These are phyloP conservation scores for Eretmochelys imbricata DNA, from an alignment of 2,113 vertebrate genomes.

Conservation along the genomic window DNA sequence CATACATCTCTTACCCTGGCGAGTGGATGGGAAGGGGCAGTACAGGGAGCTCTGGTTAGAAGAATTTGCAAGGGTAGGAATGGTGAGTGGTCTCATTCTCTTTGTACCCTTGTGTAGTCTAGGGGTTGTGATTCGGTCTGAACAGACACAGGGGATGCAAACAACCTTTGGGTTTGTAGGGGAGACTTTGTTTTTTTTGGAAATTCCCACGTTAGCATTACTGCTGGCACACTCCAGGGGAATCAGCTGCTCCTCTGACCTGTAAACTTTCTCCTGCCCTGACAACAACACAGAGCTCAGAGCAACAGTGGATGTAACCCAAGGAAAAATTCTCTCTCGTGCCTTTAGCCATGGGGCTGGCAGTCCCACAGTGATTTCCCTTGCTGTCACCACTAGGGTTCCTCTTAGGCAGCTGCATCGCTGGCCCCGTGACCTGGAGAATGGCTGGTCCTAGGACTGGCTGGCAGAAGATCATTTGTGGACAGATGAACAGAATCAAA, in stretches of 20 bases:
- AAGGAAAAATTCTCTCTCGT: not conserved
- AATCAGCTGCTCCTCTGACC: not conserved
- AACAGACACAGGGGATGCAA: not conserved
- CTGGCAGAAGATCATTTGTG: not conserved
- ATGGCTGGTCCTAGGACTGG: not conserved
- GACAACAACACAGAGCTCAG: not conserved
- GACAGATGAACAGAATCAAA: accelerated
- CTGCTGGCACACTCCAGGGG: not conserved
- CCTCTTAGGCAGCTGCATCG: not conserved
- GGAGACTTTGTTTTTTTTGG: not conserved
- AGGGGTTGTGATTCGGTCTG: not conserved
- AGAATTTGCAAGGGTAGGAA: not conserved
- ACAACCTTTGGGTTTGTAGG: not conserved
- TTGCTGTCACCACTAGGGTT: accelerated
- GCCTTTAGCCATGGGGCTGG: accelerated
- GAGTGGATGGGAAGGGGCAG: not conserved
- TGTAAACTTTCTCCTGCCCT: not conserved
- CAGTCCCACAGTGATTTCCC: accelerated
- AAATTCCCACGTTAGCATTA: not conserved
- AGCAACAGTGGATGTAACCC: not conserved
- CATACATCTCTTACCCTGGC: not conserved
- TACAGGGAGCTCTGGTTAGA: no score
- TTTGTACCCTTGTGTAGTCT: not conserved
- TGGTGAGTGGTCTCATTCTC: not conserved
- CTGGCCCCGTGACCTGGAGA: not conserved